Base-by-base conservation (phyloP, 2,888 invertebrate species). In the Acleris cristana region DNA sequence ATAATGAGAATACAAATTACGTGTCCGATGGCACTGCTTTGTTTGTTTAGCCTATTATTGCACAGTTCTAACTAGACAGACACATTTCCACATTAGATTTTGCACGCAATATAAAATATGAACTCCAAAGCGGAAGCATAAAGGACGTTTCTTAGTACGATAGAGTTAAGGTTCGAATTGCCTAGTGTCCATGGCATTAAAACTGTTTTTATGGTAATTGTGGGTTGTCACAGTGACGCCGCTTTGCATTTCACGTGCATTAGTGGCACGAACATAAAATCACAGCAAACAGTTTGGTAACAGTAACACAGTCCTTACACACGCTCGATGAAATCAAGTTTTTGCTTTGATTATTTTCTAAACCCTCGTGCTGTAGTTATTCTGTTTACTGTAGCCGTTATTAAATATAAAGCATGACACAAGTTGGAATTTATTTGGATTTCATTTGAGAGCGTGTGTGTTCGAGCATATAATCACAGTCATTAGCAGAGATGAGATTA, bases 161-260 rank as follows among this genome's bases (percentile, higher is more conserved):
- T n/a, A 19, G 4, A 14, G 1, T 19, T 58, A 53, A 26, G 18
- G 67, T 53, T 40, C 7, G 12, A 40, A 54, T 48, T 67, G 53
- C 26, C 18, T 51, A 52, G 62, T 58, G 48, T 18, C 51, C 16
- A 45, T 21, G 12, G 48, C 2, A 26, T 12, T 18, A 40, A 48
- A 48, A 51, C 53, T 65, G 62, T 70, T 71, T 56, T 56, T 51
- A 55, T 45, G 40, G 65, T 78, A 80, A 85, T 85, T 82, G 77
- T 73, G 72, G 76, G 77, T 79, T 83, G 81, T 82, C 81, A 76
- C 72, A 74, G 71, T 71, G 71, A 64, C 71, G 71, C 79, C 76
- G 75, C 72, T 76, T 73, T 77, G 73, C 79, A 75, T 80, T 79
- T 77, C 77, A 76, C 76, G 74, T 81, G 78, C 77, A 77, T 74